Evolutionary conservation across 2,797 vertebrate species (phyloP).

Genomic region (Pipistrellus pipistrellus): DNA sequence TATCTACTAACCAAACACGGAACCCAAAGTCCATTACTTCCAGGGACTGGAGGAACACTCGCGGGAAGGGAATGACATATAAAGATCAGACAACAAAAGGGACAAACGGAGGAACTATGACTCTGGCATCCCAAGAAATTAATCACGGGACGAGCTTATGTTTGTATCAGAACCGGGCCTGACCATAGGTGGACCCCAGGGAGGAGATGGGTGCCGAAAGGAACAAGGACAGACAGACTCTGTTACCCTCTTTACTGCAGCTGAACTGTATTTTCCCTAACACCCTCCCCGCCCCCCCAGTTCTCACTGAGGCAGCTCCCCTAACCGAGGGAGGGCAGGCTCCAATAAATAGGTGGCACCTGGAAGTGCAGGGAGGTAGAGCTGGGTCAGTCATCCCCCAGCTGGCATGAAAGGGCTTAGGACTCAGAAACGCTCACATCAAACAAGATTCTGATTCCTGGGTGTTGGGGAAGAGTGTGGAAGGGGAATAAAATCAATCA

Average conservation of each 20-base stretch:
- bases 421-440: conserved; percentile 17
- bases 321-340: neutral
- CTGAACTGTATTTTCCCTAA: neutral
- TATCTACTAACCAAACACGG: neutral
- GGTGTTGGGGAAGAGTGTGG: neutral
- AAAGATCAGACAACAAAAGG: neutral
- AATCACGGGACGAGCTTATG: neutral
- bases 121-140: conserved; percentile 36
- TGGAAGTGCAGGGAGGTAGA: neutral
- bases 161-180: neutral
- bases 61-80: neutral
- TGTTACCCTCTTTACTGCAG: neutral
- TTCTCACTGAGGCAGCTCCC: neutral
- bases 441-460: neutral
- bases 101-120: neutral
- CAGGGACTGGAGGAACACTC: neutral
- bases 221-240: conserved; percentile 21
- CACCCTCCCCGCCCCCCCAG: neutral
- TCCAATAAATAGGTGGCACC: neutral
- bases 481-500: conserved; percentile 19
- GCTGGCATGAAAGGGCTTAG: neutral
- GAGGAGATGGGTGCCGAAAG: conserved; percentile 3
- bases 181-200: neutral
- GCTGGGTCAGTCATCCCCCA: neutral
- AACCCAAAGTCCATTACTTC: neutral